Evolutionary conservation across 2,888 invertebrate species (phyloP).

Genomic region (Muscina levida): DNA sequence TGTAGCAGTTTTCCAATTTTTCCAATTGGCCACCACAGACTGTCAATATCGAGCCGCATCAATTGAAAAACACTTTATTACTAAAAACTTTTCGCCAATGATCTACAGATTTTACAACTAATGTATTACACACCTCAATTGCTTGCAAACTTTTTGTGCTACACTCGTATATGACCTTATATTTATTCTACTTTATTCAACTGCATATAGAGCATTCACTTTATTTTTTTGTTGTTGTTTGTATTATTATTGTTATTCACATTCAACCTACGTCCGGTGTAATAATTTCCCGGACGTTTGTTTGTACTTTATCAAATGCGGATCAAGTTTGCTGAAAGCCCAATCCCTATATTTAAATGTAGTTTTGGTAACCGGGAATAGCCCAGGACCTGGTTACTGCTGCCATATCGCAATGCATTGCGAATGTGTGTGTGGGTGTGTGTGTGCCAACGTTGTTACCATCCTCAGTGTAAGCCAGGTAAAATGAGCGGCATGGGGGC

Average conservation of each 20-base stretch:
- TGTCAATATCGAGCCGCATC: no score
- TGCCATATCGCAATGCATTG: not conserved
- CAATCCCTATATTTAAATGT: conserved; percentile 7
- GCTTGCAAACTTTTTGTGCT: not conserved
- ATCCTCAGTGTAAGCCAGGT: no score
- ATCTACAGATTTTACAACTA: no score
- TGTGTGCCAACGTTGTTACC: no score
- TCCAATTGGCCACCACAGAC: no score
- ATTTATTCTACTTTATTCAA: no score
- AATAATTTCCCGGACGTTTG: not conserved
- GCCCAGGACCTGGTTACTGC: not conserved
- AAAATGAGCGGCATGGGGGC: no score
- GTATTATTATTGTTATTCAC: conserved; percentile 22
- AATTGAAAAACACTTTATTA: no score
- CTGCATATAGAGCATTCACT: not conserved
- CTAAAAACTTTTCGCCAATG: no score
- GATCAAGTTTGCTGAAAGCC: conserved; percentile 28
- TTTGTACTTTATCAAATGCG: conserved; percentile 47
- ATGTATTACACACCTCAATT: no score
- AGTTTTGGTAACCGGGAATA: conserved; percentile 1
- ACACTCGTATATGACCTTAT: no score
- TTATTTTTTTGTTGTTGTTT: not conserved
- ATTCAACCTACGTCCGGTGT: conserved; percentile 46
- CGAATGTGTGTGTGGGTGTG: conserved; percentile 4
- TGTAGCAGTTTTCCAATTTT: no score